These are phyloP conservation scores for Eulemur coronatus DNA, from an alignment of 2,797 vertebrate species.

Conservation along the genomic window DNA sequence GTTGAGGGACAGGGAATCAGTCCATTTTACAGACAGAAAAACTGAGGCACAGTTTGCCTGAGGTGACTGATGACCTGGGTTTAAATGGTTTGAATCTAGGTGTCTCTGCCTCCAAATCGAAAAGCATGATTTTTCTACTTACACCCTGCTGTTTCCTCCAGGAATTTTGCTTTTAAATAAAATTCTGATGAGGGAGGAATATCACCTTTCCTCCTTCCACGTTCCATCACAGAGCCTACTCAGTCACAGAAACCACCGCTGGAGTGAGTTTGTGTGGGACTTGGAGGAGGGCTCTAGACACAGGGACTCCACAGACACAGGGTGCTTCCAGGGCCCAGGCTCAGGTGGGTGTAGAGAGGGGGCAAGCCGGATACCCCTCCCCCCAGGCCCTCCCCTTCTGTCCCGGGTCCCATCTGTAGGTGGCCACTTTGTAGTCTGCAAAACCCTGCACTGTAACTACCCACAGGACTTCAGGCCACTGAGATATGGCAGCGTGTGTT, in stretches of 20 bases:
- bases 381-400: not conserved
- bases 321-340: not conserved
- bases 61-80: not conserved
- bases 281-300: not conserved
- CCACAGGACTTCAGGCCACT: not conserved
- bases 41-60: not conserved
- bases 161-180: not conserved
- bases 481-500: not conserved
- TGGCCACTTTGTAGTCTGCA: not conserved
- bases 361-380: not conserved
- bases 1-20: not conserved
- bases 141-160: not conserved
- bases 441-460: not conserved
- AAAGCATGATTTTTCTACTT: not conserved
- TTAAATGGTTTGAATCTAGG: conserved; percentile 22
- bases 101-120: not conserved
- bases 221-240: not conserved
- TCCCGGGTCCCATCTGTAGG: not conserved
- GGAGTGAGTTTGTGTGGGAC: not conserved
- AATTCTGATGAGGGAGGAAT: not conserved
- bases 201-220: not conserved
- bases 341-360: not conserved
- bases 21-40: not conserved
- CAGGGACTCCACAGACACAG: not conserved
- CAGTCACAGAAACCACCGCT: not conserved